Evolutionary conservation across 2,888 invertebrate genomes (phyloP), one percentile per base, ranked within the genome.

Genomic region (Drosophila cracens): DNA sequence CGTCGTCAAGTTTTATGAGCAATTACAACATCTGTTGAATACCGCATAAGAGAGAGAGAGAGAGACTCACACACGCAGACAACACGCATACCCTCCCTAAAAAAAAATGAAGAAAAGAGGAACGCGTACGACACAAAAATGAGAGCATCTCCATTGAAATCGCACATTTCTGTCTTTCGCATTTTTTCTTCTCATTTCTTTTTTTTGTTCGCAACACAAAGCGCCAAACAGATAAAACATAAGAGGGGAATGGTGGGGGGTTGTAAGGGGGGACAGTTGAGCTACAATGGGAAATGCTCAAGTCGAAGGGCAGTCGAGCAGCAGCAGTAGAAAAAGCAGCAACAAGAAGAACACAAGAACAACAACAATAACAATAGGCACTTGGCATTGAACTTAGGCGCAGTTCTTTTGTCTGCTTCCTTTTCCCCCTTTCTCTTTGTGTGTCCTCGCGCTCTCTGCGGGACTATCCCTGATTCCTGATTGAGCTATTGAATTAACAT

Each of bases 1-100:
- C 90, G 85, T 91, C 91, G 86, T 88, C 91, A 86, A 83, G 74
- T 88, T 91, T 91, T 88, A 91, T 90, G 91, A 88, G 91, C 88
- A 91, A 91, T 88, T 88, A 88, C 90, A 91, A 91, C 88, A 88
- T 88, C 91, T 88, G 88, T 86, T 91, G 89, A 88, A 90, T 90
- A 91, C 85, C 83, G 87, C 83, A 72, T 53, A 76, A 63, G 68
- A 79, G 71, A 74, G 21, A 46, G 13, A 4, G 7, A 25, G 7
- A 46, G 7, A 46, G 2, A 43, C 11, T 16, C 69, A 36, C 61
- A 46, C 67, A 72, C 43, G 59, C 58, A 69, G 49, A 60, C 36
- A 36, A 51, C 65, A 61, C 31, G 52, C 48, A 65, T 38, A 36
- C 53, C 36, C 65, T 57, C 72, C 40, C 54, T 46, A 31, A 25